Evolutionary conservation across 2,113 vertebrate genomes (phyloP).

Genomic region (Ceyx cyanopectus): DNA sequence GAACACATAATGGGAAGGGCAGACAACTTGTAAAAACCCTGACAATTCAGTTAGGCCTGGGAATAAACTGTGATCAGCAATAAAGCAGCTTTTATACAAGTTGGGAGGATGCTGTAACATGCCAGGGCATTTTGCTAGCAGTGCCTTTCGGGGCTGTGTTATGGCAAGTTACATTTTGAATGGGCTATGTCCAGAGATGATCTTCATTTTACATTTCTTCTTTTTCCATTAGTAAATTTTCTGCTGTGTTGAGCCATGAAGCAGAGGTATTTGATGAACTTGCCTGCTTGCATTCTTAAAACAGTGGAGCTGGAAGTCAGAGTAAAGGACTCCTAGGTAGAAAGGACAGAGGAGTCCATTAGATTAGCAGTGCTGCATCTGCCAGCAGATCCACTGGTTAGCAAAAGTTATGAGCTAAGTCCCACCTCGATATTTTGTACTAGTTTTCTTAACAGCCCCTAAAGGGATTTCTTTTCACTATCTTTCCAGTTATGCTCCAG

Average conservation of each 20-base stretch:
- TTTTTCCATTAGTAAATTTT: not conserved
- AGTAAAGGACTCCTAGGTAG: not conserved
- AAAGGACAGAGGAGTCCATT: not conserved
- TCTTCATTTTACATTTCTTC: not conserved
- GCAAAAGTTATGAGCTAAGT: not conserved
- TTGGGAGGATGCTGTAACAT: constrained; percentile 36
- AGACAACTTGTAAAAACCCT: not conserved
- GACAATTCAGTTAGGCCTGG: constrained; percentile 1
- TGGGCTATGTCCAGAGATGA: not conserved
- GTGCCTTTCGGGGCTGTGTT: constrained; percentile 26
- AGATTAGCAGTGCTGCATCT: not conserved
- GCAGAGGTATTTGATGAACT: not conserved
- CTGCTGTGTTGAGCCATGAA: not conserved
- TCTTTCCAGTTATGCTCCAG: not conserved
- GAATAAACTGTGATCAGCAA: constrained; percentile 43
- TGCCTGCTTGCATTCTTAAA: not conserved
- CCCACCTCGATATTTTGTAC: not conserved
- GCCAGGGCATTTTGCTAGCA: constrained; percentile 28
- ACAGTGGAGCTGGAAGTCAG: not conserved
- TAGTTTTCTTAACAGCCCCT: not conserved
- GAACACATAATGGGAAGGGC: not conserved
- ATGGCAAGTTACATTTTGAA: constrained; percentile 47
- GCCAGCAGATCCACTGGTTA: not conserved
- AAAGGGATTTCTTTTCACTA: not conserved
- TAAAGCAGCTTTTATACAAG: constrained; percentile 38